These are phyloP conservation scores for Agriopis marginaria DNA, from an alignment of 2,888 invertebrate species.

Conservation along the genomic window DNA sequence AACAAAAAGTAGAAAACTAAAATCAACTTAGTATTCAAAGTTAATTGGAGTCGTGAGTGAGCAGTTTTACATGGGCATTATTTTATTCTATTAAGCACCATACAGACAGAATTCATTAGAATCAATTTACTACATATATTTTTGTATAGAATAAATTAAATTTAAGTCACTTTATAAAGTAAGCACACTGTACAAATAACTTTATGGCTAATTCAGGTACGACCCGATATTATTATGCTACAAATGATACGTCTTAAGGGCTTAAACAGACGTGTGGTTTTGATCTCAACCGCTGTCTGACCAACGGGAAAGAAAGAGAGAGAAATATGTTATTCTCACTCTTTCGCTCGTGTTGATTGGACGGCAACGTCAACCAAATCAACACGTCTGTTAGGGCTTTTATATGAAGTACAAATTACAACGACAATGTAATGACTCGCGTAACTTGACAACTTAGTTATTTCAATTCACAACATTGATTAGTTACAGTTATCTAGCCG, in stretches of 20 bases:
- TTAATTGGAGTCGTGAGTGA: background rate
- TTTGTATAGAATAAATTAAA: conserved; percentile 9
- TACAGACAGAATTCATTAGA: conserved; percentile 11
- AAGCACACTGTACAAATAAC: conserved; percentile 14
- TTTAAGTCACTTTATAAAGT: conserved; percentile 2
- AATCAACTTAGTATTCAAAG: background rate
- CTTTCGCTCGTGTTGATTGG: too few species aligned
- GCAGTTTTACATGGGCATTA: conserved; percentile 6
- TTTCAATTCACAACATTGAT: conserved; percentile 1
- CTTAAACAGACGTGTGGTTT: too few species aligned
- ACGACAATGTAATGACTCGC: background rate
- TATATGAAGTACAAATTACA: background rate
- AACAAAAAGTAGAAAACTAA: background rate
- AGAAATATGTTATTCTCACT: too few species aligned
- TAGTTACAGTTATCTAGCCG: background rate
- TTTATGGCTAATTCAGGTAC: conserved; percentile 30
- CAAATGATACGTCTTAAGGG: conserved; percentile 5
- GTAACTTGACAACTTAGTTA: background rate
- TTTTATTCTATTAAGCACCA: conserved; percentile 20
- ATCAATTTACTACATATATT: conserved; percentile 6
- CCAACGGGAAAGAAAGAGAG: too few species aligned
- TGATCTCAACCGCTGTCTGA: too few species aligned
- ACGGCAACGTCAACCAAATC: too few species aligned
- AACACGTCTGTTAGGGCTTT: too few species aligned
- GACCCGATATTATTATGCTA: conserved; percentile 18